These are phyloP conservation scores for Eurystomus glaucurus DNA, from an alignment of 2,797 vertebrate genomes.

Conservation along the genomic window DNA sequence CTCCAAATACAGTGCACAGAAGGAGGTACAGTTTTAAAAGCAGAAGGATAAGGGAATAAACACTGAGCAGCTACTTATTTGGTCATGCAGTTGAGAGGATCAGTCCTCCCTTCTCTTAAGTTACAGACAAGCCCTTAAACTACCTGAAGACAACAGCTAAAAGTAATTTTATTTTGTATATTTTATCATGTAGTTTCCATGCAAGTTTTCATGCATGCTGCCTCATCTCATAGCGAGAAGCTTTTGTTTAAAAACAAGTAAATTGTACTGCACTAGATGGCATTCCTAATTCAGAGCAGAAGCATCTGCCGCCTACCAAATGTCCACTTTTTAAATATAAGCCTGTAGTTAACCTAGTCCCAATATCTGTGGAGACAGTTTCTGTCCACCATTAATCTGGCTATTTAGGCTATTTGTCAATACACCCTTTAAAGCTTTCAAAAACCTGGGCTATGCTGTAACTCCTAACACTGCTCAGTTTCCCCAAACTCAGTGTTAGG, in stretches of 20 bases:
- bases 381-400: neutral
- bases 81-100: neutral
- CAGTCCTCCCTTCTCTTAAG: neutral
- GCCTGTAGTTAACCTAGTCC: no score
- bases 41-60: neutral
- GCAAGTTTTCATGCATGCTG: accelerated
- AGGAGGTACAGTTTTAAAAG: neutral
- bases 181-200: neutral
- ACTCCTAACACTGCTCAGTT: accelerated
- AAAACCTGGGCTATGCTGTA: neutral
- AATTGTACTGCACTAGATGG: neutral
- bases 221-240: neutral
- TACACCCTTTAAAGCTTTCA: neutral
- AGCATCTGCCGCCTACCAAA: neutral
- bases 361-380: neutral
- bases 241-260: neutral
- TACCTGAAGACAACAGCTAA: neutral
- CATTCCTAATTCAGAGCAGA: neutral
- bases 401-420: neutral
- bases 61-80: neutral
- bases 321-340: neutral
- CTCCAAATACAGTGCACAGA: neutral
- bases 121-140: neutral
- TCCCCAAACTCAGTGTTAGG: neutral
- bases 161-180: neutral